Evolutionary conservation across 2,888 invertebrate genomes (phyloP).

Genomic region (Drosophila percnosoma): DNA sequence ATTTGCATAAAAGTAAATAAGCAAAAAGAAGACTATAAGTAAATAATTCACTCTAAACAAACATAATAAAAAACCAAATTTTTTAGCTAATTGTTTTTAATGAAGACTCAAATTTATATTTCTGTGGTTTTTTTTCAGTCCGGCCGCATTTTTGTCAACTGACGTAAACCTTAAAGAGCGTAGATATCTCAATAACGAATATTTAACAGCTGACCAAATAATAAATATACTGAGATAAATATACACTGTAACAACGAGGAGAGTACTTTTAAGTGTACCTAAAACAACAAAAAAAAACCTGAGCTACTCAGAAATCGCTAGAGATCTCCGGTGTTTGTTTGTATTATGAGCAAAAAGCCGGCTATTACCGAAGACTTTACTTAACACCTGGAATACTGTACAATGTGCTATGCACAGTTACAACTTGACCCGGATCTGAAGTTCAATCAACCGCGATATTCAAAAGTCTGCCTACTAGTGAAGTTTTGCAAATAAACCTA

Average conservation of each 20-base stretch:
- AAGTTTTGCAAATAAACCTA: slow-evolving; percentile 27
- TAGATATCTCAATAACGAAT: slow-evolving; percentile 14
- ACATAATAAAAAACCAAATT: slow-evolving; percentile 11
- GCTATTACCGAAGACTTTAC: slow-evolving; percentile 17
- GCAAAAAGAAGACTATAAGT: slow-evolving; percentile 12
- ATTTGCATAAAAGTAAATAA: slow-evolving; percentile 34
- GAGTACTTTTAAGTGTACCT: slow-evolving; percentile 8
- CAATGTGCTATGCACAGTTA: slow-evolving; percentile 14
- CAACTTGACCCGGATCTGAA: slow-evolving; percentile 38
- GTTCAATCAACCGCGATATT: slow-evolving; percentile 1
- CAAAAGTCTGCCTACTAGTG: background rate
- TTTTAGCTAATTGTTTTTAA: slow-evolving; percentile 11
- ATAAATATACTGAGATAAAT: slow-evolving; percentile 23
- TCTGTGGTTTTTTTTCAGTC: slow-evolving; percentile 8
- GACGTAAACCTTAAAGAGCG: slow-evolving; percentile 29
- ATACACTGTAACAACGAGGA: slow-evolving; percentile 20
- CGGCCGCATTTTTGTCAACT: slow-evolving; percentile 45
- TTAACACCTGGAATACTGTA: slow-evolving; percentile 25
- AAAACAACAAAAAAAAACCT: slow-evolving; percentile 13
- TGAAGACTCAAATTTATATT: slow-evolving; percentile 22
- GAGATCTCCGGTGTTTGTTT: slow-evolving; percentile 29
- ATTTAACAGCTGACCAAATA: slow-evolving; percentile 21
- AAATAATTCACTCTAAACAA: slow-evolving; percentile 19
- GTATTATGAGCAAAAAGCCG: slow-evolving; percentile 37
- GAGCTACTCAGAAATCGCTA: slow-evolving; percentile 9